phyloP scores from a whole-genome alignment of 2,888 invertebrate species.

The Agrypnus murinus region DNA sequence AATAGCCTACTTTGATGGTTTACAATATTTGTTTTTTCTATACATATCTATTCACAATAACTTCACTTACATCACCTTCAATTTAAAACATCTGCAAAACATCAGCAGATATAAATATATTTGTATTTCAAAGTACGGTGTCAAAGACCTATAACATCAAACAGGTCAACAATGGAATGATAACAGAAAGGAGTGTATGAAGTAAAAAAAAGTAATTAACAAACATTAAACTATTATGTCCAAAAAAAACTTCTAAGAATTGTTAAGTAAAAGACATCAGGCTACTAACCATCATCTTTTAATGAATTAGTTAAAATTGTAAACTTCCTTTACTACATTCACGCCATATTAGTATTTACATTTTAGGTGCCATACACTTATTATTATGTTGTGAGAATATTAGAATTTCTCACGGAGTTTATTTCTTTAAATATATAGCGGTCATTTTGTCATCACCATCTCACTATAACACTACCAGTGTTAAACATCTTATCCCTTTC shows the following conservation, averaged over 20 bases:
- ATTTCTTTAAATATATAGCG: conserved; percentile 36
- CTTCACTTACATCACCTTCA: no score
- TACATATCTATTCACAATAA: no score
- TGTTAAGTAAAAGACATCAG: conserved; percentile 7
- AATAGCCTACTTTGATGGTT: no score
- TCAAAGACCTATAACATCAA: no score
- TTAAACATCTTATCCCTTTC: conserved; percentile 17
- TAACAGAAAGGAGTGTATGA: no score
- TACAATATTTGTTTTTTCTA: no score
- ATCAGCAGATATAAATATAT: no score
- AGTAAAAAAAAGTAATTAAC: no score
- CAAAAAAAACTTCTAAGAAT: conserved; percentile 24
- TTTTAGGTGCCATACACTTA: conserved; percentile 19
- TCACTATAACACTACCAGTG: conserved; percentile 35
- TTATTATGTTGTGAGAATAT: conserved; percentile 33
- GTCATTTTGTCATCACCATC: conserved; percentile 39
- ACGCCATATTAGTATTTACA: conserved; percentile 31
- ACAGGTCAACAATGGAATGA: no score
- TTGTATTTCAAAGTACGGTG: no score
- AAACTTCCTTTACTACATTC: conserved; percentile 22
- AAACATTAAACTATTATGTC: no score
- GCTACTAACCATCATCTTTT: conserved; percentile 12
- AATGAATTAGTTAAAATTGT: conserved; percentile 22
- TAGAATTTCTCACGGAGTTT: conserved; percentile 34
- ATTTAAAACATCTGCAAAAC: no score